Conservation (phyloP, 2,797 vertebrate species). For the Buceros bicornis region DNA sequence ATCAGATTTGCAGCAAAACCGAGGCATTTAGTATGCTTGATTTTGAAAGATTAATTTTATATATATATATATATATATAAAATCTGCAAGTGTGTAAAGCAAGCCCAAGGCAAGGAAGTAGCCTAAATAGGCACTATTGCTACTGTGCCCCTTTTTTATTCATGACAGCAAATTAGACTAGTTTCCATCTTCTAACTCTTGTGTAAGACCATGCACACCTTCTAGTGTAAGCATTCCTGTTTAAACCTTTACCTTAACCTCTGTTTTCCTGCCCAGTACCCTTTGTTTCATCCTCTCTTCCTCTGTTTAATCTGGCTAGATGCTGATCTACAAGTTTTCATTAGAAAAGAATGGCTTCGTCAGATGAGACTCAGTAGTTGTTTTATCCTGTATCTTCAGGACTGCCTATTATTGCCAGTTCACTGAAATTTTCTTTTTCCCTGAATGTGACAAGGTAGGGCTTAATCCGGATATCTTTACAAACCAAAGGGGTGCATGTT, state of each 20-base stretch:
- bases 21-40: neutral
- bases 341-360: neutral
- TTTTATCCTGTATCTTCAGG: neutral
- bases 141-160: neutral
- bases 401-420: neutral
- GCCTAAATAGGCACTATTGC: neutral
- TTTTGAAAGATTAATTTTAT: neutral
- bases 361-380: neutral
- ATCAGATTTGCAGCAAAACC: neutral
- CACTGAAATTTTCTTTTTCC: neutral
- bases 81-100: neutral
- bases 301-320: neutral
- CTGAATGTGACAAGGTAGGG: neutral
- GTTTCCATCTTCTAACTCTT: neutral
- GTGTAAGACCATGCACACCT: neutral
- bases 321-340: neutral
- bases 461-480: neutral
- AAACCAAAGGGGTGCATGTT: rapidly evolving
- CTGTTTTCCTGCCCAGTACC: neutral
- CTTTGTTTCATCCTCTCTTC: neutral
- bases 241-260: neutral
- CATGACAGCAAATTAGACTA: neutral
- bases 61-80: no score
- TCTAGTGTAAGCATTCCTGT: neutral
- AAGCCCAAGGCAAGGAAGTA: neutral